Evolutionary conservation across 2,113 vertebrate genomes (phyloP), one percentile per base, ranked within the genome.

Genomic region (Chloebia gouldiae): DNA sequence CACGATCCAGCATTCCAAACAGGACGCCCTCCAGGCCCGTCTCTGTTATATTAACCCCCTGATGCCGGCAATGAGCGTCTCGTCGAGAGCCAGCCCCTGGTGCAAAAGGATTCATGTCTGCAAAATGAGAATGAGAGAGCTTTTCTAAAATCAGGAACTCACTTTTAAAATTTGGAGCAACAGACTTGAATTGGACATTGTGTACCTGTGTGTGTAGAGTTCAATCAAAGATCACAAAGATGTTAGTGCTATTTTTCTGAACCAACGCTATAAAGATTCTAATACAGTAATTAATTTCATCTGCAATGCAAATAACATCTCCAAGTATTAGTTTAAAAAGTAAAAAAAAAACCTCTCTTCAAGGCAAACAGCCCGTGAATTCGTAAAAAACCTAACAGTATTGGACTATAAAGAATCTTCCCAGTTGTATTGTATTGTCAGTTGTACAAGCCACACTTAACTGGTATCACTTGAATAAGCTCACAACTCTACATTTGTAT

Each of bases 1-100:
- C 99, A 4, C 99, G 98, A 96, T 99, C 99, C 97, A 99, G 88
- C 99, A 99, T 99, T 57, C 99, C 99, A 84, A 99, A 99, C 37
- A 99, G 98, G 70, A 99, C 99, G 2, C 99, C 99, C 96, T 99
- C 99, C 4, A 99, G 98, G 45, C 99, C 99, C 0, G 99, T 99
- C 96, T 99, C 99, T 25, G 99, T 99, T 97, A 99, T 99, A 88
- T 99, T 99, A 78, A 99, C 98, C 27, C 99, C 99, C 98, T 97
- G 98, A 56, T 97, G 98, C 21, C 97, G 96, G 60, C 93, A 97
- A 85, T 97, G 98, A 88, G 94, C 86, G 9, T 98, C 98, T 68
- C 98, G 96, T 28, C 96, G 97, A 88, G 97, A 97, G 85, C 95
- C 95, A 82, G 94, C 83, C 75, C 98, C 98, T 68, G 98, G 97